Evolutionary conservation across 2,888 invertebrate species (phyloP), one percentile per base, ranked within the genome.

Genomic region (Spatulosminthurus flaviceps): DNA sequence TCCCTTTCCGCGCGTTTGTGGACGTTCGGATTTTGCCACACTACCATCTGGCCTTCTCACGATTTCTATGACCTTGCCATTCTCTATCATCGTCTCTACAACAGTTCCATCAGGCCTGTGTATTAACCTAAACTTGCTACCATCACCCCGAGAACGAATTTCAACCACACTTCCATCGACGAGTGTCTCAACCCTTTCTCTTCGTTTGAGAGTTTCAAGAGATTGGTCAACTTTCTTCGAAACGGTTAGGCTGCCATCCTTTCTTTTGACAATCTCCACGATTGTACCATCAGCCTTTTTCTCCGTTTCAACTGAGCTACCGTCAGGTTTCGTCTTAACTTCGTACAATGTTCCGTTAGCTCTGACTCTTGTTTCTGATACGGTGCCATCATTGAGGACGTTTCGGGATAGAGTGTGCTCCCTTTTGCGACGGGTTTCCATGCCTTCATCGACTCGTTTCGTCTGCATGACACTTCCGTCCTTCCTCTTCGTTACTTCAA

Each of bases 81-180:
- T 11, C 28, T 77, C 77, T 19, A 21, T 21, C n/a, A 77, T 24
- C 1, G 21, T 77, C 34, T 77, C 42, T 26, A 77, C 42, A 1
- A 26, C 24, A 16, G 42, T 66, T 16, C 77, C 77, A 42, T 77
- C 77, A 5, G 67, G 26, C 22, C 28, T 9, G 19, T 28, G 34
- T 5, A 24, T 16, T 5, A 60, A 11, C 28, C 51, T n/a, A 16
- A 24, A 24, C 7, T 24, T 11, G 41, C 51, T 73, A 13, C 73
- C 73, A 28, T 73, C 73, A 28, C 19, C 60, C 11, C 42, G 34
- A n/a, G 34, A 13, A 19, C 70, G 70, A 1, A 41, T 41, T 67
- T 77, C 67, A n/a, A 77, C 21, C 1, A 42, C 26, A n/a, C 19
- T 67, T 13, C 77, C 77, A 42, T 67, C 77, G n/a, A 5, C n/a